Conservation (phyloP, 2,797 vertebrate species). For the Melanotaenia pygmaea region DNA sequence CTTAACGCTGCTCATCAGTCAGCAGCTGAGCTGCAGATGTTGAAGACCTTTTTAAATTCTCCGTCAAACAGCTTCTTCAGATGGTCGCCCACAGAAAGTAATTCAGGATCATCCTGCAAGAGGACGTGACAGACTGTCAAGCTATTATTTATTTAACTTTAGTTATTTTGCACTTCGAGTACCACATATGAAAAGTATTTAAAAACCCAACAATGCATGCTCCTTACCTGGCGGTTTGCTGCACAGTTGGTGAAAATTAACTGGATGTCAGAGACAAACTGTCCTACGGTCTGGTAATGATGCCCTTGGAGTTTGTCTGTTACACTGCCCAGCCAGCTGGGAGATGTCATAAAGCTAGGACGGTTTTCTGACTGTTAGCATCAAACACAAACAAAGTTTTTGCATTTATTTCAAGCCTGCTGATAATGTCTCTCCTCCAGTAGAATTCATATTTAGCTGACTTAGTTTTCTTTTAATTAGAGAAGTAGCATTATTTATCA, state of each 20-base stretch:
- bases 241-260: conserved; percentile 62
- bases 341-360: conserved; percentile 30
- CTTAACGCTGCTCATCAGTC: not conserved
- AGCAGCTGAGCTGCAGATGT: conserved; percentile 38
- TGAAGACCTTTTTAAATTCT: conserved; percentile 69
- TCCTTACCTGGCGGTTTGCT: conserved; percentile 55
- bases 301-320: conserved; percentile 48
- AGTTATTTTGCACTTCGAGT: not conserved
- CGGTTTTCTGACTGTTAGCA: conserved; percentile 41
- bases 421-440: not conserved
- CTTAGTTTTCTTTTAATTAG: not conserved
- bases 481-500: no score
- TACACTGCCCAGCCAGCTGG: conserved; percentile 54
- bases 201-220: not conserved
- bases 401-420: not conserved
- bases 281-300: conserved; percentile 40
- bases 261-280: conserved; percentile 63
- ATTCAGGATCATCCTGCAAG: conserved; percentile 62
- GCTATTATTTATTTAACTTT: not conserved
- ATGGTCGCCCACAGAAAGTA: conserved; percentile 16
- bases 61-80: conserved; percentile 69
- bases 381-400: not conserved
- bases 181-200: not conserved
- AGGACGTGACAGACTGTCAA: conserved; percentile 17
- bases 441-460: not conserved